Evolutionary conservation across 2,113 vertebrate genomes (phyloP).

Genomic region (Salvelinus alpinus): DNA sequence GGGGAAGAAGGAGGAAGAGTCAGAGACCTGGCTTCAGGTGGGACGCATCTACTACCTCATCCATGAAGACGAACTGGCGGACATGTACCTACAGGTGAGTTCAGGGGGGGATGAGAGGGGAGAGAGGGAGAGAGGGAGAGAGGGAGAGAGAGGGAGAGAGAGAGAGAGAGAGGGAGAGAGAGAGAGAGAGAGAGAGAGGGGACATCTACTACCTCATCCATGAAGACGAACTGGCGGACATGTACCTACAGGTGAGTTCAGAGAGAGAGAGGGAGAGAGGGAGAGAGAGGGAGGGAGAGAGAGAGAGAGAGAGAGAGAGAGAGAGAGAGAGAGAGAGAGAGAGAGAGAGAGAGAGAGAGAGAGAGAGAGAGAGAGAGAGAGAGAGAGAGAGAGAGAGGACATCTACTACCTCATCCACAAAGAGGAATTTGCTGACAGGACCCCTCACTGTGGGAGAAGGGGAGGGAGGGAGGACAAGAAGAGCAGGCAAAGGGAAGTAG

Average conservation of each 20-base stretch:
- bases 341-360: no score
- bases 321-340: background rate
- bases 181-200: constrained; percentile 82
- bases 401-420: constrained; percentile 89
- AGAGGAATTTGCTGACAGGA: background rate
- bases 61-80: constrained; percentile 89
- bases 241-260: constrained; percentile 90
- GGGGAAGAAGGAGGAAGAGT: constrained; percentile 83
- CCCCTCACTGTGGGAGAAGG: no score
- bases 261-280: background rate
- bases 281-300: constrained; percentile 69
- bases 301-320: no score
- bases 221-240: constrained; percentile 92
- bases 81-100: constrained; percentile 94
- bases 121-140: background rate
- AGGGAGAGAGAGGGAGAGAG: no score
- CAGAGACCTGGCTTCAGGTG: constrained; percentile 91
- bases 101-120: background rate
- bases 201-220: constrained; percentile 87
- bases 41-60: constrained; percentile 90
- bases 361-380: constrained; percentile 69
- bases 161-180: background rate
- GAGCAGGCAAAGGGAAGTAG: no score
- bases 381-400: constrained; percentile 77
- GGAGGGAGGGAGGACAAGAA: no score